Percentiles rank a stretch among this genome's conserved stretches.
Conservation (phyloP, 2,888 invertebrate species). For the Apamea monoglypha region DNA sequence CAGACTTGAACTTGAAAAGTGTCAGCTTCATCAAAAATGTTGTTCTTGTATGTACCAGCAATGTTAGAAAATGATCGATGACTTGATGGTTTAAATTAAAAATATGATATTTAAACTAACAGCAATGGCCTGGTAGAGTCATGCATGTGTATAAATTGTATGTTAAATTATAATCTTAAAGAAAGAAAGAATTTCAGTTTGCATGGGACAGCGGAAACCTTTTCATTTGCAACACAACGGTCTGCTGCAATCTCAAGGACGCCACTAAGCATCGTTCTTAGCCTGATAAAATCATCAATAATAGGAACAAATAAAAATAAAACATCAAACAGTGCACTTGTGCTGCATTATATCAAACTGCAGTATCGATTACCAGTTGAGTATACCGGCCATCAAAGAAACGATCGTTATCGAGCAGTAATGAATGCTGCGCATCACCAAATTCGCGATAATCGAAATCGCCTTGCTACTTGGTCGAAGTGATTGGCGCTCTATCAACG, state of each 20-base stretch:
- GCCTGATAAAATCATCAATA: slow-evolving; percentile 37
- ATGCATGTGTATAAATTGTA: not conserved
- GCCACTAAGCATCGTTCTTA: slow-evolving; percentile 1
- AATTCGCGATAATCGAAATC: slow-evolving; percentile 44
- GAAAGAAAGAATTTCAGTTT: not conserved
- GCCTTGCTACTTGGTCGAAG: slow-evolving; percentile 57
- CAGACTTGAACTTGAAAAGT: not conserved
- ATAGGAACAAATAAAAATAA: slow-evolving; percentile 33
- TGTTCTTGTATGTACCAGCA: not conserved
- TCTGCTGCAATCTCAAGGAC: slow-evolving; percentile 32
- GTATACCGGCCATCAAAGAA: not conserved
- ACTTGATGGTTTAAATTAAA: not conserved
- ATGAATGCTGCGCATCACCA: slow-evolving; percentile 33
- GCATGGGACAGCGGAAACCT: not conserved
- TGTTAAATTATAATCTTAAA: not conserved
- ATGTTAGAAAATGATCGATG: not conserved
- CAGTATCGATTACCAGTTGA: slow-evolving; percentile 40
- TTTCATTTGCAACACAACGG: not conserved
- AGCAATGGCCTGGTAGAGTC: no score
- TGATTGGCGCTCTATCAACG: slow-evolving; percentile 67
- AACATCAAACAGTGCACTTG: not conserved
- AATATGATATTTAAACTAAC: not conserved
- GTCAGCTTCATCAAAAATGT: not conserved
- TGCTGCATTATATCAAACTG: not conserved
- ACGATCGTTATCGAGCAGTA: slow-evolving; percentile 32